Conservation (phyloP, 2,113 vertebrate genomes). For the Hipposideros armiger region DNA sequence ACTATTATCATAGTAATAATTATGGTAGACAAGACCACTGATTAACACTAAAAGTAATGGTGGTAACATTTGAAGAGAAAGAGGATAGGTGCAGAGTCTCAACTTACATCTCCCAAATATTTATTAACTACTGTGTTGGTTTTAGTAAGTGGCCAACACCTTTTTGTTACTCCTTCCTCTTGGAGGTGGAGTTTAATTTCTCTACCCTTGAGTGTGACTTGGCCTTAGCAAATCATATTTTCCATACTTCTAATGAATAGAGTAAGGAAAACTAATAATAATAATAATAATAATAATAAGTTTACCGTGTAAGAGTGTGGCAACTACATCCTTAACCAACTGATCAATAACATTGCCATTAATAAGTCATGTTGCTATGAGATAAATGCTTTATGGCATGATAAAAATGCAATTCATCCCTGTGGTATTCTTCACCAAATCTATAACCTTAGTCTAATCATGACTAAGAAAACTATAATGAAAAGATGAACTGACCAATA, state of each 20-base stretch:
- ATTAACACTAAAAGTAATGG: background rate
- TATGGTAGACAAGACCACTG: background rate
- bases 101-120: background rate
- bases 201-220: background rate
- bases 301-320: background rate
- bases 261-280: background rate
- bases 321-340: background rate
- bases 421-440: background rate
- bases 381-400: background rate
- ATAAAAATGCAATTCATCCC: background rate
- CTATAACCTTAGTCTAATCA: background rate
- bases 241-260: background rate
- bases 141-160: background rate
- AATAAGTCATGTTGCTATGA: background rate
- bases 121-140: background rate
- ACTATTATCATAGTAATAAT: background rate
- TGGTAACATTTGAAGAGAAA: background rate
- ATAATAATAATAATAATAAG: background rate
- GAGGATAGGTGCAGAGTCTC: background rate
- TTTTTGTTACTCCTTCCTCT: background rate
- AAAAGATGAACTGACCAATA: background rate
- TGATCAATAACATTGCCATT: background rate
- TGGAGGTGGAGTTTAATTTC: background rate
- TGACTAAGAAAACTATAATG: background rate
- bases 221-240: background rate